Evolutionary conservation across 2,888 invertebrate genomes (phyloP).

Genomic region (Melinopterus prodromus): DNA sequence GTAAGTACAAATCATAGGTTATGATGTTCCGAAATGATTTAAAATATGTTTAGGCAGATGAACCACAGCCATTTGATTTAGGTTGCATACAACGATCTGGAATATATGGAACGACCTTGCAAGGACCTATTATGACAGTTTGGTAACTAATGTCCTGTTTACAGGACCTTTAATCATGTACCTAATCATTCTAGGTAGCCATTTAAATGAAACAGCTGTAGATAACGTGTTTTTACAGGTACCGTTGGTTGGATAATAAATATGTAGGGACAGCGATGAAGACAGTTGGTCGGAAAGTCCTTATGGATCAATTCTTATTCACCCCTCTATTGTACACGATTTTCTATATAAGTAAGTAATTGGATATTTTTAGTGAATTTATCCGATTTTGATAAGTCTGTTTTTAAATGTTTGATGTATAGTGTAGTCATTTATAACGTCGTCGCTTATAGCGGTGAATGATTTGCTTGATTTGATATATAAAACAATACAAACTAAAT

Average conservation of each 20-base stretch:
- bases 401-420: too few relatives aligned
- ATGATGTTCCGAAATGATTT: conserved; percentile 37
- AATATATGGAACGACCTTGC: conserved; percentile 68
- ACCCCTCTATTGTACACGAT: conserved; percentile 75
- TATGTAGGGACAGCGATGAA: conserved; percentile 71
- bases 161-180: too few relatives aligned
- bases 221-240: conserved; percentile 65
- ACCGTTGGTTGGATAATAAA: conserved; percentile 77
- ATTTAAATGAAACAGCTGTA: conserved; percentile 26
- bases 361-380: conserved; percentile 12
- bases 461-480: background rate
- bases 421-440: too few relatives aligned
- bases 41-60: conserved; percentile 48
- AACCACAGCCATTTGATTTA: conserved; percentile 61
- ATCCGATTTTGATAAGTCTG: too few relatives aligned
- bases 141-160: conserved; percentile 60
- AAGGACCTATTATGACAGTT: conserved; percentile 68
- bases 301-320: conserved; percentile 79
- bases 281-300: conserved; percentile 73
- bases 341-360: conserved; percentile 75
- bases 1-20: conserved; percentile 61
- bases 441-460: background rate
- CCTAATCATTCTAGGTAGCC: too few relatives aligned
- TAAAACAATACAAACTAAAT: too few relatives aligned
- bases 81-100: conserved; percentile 66